Percentiles rank a stretch among this genome's conserved stretches.
Conservation (phyloP, 2,797 vertebrate species). For the Denticeps clupeoides region DNA sequence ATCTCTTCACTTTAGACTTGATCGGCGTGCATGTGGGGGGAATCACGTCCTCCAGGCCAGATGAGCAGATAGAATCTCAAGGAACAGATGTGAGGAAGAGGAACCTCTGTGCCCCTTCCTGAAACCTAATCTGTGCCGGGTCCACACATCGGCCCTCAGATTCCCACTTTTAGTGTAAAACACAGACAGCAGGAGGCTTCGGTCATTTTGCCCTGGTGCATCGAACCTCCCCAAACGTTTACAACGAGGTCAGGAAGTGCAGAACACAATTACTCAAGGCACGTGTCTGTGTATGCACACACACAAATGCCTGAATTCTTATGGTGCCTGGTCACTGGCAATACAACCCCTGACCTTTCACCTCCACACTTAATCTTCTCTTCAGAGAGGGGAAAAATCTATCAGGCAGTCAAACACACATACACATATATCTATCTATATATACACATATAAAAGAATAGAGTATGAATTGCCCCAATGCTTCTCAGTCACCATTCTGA, state of each 20-base stretch:
- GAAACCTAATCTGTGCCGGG: not conserved
- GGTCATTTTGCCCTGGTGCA: not conserved
- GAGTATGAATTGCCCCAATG: too few relatives aligned
- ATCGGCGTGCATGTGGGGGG: too few relatives aligned
- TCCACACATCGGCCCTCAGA: not conserved
- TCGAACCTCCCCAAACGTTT: not conserved
- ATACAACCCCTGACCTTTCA: constrained; percentile 19
- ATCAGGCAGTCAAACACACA: not conserved
- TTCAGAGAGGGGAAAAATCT: not conserved
- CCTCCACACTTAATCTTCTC: constrained; percentile 9
- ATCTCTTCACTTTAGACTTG: too few relatives aligned
- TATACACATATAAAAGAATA: not conserved
- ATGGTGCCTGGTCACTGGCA: constrained; percentile 9
- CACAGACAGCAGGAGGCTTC: not conserved
- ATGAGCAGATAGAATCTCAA: constrained; percentile 22
- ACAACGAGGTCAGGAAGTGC: not conserved
- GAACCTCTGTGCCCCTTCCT: constrained; percentile 5
- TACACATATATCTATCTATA: not conserved
- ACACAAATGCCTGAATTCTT: not conserved
- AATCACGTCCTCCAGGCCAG: constrained; percentile 5
- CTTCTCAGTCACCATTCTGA: constrained; percentile 12
- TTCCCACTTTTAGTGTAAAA: not conserved
- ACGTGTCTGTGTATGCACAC: not conserved
- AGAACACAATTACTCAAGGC: not conserved
- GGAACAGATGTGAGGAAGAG: constrained; percentile 26